Conservation (phyloP, 2,113 vertebrate species). For the Paratilapia polleni region DNA sequence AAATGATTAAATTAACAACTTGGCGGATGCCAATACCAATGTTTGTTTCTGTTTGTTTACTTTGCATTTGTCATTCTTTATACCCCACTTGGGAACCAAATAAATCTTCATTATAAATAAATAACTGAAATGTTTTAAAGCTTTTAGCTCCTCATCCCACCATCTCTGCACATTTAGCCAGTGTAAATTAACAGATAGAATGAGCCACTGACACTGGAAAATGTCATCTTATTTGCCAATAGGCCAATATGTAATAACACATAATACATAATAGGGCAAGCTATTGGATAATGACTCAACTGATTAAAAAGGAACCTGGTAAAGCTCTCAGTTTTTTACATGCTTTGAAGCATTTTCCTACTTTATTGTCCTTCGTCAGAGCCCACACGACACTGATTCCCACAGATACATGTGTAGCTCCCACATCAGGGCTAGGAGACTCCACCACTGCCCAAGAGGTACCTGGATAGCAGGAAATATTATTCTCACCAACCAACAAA, state of each 20-base stretch:
- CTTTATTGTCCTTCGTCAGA: slow-evolving; percentile 93
- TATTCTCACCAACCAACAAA: neutral
- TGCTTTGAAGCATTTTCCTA: slow-evolving; percentile 67
- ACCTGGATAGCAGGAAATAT: slow-evolving; percentile 56
- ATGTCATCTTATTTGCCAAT: neutral
- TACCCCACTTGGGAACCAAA: neutral
- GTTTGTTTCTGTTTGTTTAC: neutral
- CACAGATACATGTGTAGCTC: slow-evolving; percentile 88
- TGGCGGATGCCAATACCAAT: neutral
- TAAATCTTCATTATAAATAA: neutral
- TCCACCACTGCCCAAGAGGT: slow-evolving; percentile 90
- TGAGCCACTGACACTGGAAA: neutral
- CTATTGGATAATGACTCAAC: neutral
- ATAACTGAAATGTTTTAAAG: neutral
- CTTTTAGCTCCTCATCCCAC: neutral
- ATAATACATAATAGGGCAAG: neutral
- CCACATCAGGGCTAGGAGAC: slow-evolving; percentile 87
- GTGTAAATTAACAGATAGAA: neutral
- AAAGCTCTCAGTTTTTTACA: neutral
- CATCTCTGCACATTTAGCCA: neutral
- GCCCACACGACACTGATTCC: slow-evolving; percentile 94
- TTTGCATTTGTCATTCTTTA: neutral
- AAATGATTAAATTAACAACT: neutral
- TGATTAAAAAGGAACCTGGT: neutral
- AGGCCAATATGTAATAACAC: neutral